These are phyloP conservation scores for Mesopsocus fuscifrons DNA, from an alignment of 2,888 invertebrate genomes.

Conservation along the genomic window DNA sequence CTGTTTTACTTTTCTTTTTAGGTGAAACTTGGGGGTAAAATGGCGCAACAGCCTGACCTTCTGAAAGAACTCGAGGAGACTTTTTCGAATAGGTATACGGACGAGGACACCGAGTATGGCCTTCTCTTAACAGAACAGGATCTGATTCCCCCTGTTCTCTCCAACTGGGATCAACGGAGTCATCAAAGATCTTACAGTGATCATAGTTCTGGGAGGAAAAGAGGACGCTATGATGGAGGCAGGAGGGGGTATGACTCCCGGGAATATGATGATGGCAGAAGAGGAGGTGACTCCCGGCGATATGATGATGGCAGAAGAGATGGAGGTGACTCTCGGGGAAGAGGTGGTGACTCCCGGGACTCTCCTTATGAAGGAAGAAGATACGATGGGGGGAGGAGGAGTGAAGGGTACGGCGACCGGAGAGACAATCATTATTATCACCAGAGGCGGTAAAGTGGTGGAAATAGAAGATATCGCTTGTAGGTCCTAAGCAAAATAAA, in stretches of 20 bases:
- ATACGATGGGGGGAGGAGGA: background rate
- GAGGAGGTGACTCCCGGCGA: background rate
- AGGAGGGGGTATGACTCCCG: background rate
- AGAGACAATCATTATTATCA: too few species aligned
- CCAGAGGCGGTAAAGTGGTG: too few species aligned
- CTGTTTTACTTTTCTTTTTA: background rate
- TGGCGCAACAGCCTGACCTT: background rate
- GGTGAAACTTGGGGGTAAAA: background rate
- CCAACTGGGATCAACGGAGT: background rate
- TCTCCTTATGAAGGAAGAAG: background rate
- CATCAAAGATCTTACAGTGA: background rate
- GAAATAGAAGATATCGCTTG: too few species aligned
- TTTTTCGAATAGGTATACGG: slow-evolving; percentile 1
- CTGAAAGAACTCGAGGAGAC: background rate
- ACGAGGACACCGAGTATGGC: background rate
- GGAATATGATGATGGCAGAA: background rate
- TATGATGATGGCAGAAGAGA: background rate
- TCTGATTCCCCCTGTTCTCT: background rate
- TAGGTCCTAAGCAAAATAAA: too few species aligned
- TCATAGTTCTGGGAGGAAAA: too few species aligned
- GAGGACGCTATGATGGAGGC: background rate
- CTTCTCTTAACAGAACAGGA: background rate
- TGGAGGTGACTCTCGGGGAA: background rate
- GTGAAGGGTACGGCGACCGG: background rate
- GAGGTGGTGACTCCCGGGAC: background rate